Conservation (phyloP, 1,140 invertebrate species). For the Eciton burchellii region DNA sequence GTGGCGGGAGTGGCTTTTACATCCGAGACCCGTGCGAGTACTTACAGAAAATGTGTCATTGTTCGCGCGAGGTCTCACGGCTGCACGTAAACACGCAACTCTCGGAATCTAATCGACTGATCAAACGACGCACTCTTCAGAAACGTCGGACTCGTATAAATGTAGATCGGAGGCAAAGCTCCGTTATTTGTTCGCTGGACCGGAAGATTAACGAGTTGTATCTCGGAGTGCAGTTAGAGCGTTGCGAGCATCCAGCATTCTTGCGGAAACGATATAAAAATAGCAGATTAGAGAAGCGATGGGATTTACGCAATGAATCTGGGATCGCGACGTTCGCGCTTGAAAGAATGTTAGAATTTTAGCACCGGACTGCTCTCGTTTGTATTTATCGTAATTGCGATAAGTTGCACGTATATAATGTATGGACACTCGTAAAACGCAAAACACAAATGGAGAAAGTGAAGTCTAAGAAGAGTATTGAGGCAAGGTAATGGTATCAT, state of each 20-base stretch:
- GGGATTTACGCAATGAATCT: background rate
- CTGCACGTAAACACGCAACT: too few species aligned
- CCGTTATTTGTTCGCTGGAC: too few species aligned
- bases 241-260: background rate
- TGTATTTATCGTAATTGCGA: background rate
- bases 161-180: too few species aligned
- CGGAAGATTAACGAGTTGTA: too few species aligned
- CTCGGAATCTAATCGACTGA: too few species aligned
- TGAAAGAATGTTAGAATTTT: background rate
- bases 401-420: too few species aligned
- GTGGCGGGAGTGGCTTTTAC: background rate
- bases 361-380: background rate
- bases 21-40: background rate
- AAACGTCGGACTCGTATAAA: too few species aligned
- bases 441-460: background rate
- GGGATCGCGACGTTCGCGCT: conserved; percentile 1
- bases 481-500: background rate
- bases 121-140: too few species aligned
- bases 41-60: background rate
- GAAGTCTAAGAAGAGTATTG: background rate
- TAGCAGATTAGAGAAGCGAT: background rate
- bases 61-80: too few species aligned
- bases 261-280: background rate
- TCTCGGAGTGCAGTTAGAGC: too few species aligned
- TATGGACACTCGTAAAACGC: background rate